Percentiles rank a stretch among this genome's conserved stretches.
These are phyloP conservation scores for Clunio marinus DNA, from an alignment of 2,888 invertebrate genomes.

Conservation along the genomic window DNA sequence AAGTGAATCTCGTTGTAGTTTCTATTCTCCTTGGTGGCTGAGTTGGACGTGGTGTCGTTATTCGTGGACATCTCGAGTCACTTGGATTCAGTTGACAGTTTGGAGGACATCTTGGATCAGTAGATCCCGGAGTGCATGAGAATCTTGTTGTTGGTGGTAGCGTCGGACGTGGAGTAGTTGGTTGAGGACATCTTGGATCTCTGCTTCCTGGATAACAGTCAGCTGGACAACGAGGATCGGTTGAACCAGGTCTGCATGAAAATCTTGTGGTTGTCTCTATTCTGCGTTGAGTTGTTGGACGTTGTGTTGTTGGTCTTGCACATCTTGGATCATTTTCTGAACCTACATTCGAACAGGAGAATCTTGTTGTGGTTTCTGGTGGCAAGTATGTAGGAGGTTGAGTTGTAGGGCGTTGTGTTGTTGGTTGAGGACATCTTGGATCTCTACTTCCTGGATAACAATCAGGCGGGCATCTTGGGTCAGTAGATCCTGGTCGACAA, in stretches of 20 bases:
- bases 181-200: conserved; percentile 46
- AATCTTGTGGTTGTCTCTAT: conserved; percentile 43
- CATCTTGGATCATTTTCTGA: neutral
- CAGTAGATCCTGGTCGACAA: conserved; percentile 45
- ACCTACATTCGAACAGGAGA: conserved; percentile 33
- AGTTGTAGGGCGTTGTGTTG: conserved; percentile 39
- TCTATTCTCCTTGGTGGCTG: conserved; percentile 43
- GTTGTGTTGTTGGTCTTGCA: conserved; percentile 42
- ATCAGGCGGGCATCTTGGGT: conserved; percentile 47
- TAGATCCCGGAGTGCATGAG: neutral
- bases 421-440: conserved; percentile 46
- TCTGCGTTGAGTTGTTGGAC: conserved; percentile 42
- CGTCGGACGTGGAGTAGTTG: conserved; percentile 39
- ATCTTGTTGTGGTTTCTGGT: conserved; percentile 14
- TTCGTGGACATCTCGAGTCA: conserved; percentile 45
- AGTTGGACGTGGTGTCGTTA: conserved; percentile 41
- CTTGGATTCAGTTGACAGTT: conserved; percentile 46
- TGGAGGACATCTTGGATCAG: conserved; percentile 41
- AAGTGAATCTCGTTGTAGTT: conserved; percentile 41
- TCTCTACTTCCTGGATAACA: conserved; percentile 45
- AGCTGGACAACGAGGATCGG: conserved; percentile 47
- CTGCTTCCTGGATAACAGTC: conserved; percentile 46
- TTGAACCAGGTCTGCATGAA: conserved; percentile 47
- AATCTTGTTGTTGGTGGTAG: neutral
- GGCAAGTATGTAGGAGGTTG: neutral